Percentiles rank a stretch among this genome's conserved stretches.
phyloP scores from a whole-genome alignment of 2,888 invertebrate genomes.

The Camponotus fellah region DNA sequence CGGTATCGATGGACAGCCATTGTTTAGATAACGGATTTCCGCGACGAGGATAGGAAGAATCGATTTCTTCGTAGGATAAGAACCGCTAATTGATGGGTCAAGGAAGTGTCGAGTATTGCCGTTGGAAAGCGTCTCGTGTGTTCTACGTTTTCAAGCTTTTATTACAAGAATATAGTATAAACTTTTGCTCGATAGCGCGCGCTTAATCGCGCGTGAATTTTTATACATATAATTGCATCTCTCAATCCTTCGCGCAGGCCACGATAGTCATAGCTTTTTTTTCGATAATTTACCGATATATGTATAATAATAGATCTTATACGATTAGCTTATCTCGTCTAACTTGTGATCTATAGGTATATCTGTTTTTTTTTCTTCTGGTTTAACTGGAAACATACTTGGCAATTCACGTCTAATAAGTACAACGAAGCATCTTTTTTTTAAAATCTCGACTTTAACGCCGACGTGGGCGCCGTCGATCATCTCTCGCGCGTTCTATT shows the following conservation, averaged over 20 bases:
- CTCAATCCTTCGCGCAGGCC: constrained; percentile 79
- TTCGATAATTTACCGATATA: constrained; percentile 81
- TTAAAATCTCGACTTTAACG: constrained; percentile 60
- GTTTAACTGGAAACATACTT: constrained; percentile 85
- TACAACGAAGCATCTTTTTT: constrained; percentile 84
- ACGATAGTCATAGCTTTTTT: constrained; percentile 83
- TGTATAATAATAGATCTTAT: constrained; percentile 78
- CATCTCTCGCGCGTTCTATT: constrained; percentile 45
- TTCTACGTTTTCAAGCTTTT: constrained; percentile 79
- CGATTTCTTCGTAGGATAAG: background rate
- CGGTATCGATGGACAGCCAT: background rate
- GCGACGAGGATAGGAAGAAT: background rate
- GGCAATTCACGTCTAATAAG: constrained; percentile 86
- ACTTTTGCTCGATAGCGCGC: constrained; percentile 80
- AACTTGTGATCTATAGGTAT: constrained; percentile 80
- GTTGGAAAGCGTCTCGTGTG: constrained; percentile 21
- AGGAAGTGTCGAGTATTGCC: constrained; percentile 19
- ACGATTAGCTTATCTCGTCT: constrained; percentile 78
- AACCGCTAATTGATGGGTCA: background rate
- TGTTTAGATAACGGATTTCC: background rate
- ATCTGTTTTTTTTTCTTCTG: constrained; percentile 66
- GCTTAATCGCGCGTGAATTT: constrained; percentile 75
- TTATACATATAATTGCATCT: constrained; percentile 82
- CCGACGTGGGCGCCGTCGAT: constrained; percentile 47
- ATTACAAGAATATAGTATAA: constrained; percentile 86